phyloP scores from a whole-genome alignment of 2,113 vertebrate species.

The Cryptomyrus ogoouensis region DNA sequence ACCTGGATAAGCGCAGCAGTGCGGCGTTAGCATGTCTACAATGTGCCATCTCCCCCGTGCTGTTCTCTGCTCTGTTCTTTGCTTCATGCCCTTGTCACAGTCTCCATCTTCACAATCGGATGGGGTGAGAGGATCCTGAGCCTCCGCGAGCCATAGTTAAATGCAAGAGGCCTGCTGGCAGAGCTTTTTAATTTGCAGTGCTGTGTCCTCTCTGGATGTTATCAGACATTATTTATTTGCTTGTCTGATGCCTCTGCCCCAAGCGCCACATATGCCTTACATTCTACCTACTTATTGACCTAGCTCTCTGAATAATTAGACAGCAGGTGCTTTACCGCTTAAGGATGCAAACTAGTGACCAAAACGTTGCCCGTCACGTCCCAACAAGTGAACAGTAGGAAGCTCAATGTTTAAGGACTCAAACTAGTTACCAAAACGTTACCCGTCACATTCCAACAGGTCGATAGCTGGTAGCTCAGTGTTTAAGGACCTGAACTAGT shows the following conservation, averaged over 20 bases:
- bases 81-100: not conserved
- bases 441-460: not conserved
- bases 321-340: not conserved
- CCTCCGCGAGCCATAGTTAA: not conserved
- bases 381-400: not conserved
- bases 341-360: not conserved
- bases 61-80: constrained; percentile 27
- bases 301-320: not conserved
- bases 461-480: not conserved
- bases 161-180: not conserved
- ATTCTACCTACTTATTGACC: not conserved
- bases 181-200: not conserved
- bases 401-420: not conserved
- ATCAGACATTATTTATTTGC: not conserved
- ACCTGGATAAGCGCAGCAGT: constrained; percentile 16
- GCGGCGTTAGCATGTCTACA: not conserved
- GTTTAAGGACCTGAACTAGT: not conserved
- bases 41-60: constrained; percentile 7
- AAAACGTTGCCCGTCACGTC: not conserved
- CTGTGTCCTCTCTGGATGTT: not conserved
- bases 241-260: not conserved
- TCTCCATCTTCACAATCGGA: not conserved
- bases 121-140: not conserved
- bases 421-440: not conserved
- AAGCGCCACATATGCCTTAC: not conserved